Conservation (phyloP, 2,797 vertebrate genomes). For the Pteropus rufus region DNA sequence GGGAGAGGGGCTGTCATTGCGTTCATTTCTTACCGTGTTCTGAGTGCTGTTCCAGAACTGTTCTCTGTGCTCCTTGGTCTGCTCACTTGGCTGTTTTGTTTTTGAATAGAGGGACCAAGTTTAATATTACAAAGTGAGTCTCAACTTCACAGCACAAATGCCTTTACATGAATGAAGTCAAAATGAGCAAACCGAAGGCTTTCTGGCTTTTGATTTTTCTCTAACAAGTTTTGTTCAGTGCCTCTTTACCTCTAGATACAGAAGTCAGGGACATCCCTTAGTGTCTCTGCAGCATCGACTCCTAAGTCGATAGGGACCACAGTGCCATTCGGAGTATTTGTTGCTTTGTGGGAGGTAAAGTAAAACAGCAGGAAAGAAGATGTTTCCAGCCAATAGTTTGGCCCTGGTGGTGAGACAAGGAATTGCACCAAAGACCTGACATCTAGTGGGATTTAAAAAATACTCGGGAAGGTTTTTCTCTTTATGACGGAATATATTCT, state of each 20-base stretch:
- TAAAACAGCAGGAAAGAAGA: neutral
- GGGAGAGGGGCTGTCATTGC: neutral
- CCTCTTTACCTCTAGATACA: conserved; percentile 4
- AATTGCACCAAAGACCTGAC: neutral
- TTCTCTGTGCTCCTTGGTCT: neutral
- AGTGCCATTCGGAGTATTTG: neutral
- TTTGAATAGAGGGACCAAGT: conserved; percentile 2
- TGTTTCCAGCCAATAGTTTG: neutral
- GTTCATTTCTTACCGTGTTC: neutral
- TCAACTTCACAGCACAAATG: conserved; percentile 28
- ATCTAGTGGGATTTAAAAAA: neutral
- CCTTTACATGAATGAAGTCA: conserved; percentile 4
- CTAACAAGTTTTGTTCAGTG: conserved; percentile 26
- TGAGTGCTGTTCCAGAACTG: neutral
- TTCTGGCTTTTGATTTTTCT: neutral
- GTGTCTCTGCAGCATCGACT: neutral
- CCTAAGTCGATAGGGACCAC: neutral
- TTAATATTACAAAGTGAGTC: conserved; percentile 37
- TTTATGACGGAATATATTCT: neutral
- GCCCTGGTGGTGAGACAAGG: neutral
- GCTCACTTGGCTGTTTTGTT: neutral
- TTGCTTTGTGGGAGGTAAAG: neutral
- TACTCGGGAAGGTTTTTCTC: neutral
- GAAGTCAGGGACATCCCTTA: conserved; percentile 12
- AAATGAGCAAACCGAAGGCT: conserved; percentile 24